Evolutionary conservation across 2,113 vertebrate species (phyloP).

Genomic region (Brachirus orientalis): DNA sequence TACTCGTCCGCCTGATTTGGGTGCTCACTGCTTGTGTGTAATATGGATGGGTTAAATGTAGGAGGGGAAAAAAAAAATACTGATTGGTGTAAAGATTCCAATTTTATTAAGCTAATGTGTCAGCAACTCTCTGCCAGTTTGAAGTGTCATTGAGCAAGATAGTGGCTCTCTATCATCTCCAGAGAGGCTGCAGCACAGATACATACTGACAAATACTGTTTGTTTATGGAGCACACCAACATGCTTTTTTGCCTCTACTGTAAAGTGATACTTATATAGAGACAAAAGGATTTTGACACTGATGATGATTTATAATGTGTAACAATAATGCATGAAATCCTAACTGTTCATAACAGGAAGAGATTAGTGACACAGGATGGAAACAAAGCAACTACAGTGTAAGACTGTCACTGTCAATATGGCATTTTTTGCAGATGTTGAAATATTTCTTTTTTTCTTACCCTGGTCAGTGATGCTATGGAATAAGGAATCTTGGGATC

Average conservation of each 20-base stretch:
- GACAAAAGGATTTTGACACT: constrained; percentile 17
- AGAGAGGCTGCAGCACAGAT: constrained; percentile 8
- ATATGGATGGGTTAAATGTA: too few relatives aligned
- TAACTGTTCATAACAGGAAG: constrained; percentile 12
- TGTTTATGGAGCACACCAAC: constrained; percentile 18
- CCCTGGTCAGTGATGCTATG: too few relatives aligned
- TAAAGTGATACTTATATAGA: constrained; percentile 10
- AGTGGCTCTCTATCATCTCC: constrained; percentile 10
- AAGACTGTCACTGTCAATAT: neutral
- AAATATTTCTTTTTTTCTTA: too few relatives aligned
- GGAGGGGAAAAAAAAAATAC: too few relatives aligned
- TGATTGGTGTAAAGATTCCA: too few relatives aligned
- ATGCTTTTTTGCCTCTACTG: constrained; percentile 10
- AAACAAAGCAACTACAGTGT: too few relatives aligned
- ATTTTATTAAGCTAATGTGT: constrained; percentile 25
- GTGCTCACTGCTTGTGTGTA: too few relatives aligned
- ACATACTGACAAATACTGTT: constrained; percentile 19
- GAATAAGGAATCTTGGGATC: too few relatives aligned
- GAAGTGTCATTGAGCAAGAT: constrained; percentile 41
- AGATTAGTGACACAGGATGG: neutral
- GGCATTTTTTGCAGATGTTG: too few relatives aligned
- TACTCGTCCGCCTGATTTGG: too few relatives aligned
- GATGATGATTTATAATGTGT: constrained; percentile 29
- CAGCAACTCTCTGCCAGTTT: constrained; percentile 31
- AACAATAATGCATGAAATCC: neutral